Evolutionary conservation across 2,888 invertebrate species (phyloP).

Genomic region (Allygus modestus): DNA sequence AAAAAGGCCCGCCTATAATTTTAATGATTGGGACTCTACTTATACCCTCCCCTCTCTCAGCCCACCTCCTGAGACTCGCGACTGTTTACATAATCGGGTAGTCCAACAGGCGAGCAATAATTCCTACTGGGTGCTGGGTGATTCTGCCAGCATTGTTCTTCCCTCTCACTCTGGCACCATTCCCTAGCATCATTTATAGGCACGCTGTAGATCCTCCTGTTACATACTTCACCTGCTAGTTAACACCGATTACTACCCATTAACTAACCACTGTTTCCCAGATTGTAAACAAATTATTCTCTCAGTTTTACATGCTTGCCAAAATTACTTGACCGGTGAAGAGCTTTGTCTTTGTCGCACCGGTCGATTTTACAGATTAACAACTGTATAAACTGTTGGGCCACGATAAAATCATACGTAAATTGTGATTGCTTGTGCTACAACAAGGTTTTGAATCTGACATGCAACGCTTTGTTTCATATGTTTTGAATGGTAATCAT

Average conservation of each 20-base stretch:
- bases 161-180: not conserved
- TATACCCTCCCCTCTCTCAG: too few species aligned
- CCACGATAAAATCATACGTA: too few species aligned
- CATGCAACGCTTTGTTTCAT: too few species aligned
- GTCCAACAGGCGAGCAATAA: not conserved
- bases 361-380: too few species aligned
- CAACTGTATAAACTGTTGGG: too few species aligned
- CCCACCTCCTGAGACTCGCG: not conserved
- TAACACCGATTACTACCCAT: slow-evolving; percentile 9
- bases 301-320: not conserved
- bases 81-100: not conserved
- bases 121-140: not conserved
- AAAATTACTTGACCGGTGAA: not conserved
- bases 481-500: too few species aligned
- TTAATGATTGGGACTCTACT: too few species aligned
- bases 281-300: not conserved
- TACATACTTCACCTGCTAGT: slow-evolving; percentile 17
- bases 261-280: not conserved
- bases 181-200: slow-evolving; percentile 25
- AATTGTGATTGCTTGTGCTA: too few species aligned
- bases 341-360: too few species aligned
- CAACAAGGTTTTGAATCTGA: too few species aligned
- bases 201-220: not conserved
- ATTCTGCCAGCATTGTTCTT: slow-evolving; percentile 20
- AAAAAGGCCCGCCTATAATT: too few species aligned